phyloP scores from a whole-genome alignment of 2,797 vertebrate genomes.

The Cyprinella venusta region DNA sequence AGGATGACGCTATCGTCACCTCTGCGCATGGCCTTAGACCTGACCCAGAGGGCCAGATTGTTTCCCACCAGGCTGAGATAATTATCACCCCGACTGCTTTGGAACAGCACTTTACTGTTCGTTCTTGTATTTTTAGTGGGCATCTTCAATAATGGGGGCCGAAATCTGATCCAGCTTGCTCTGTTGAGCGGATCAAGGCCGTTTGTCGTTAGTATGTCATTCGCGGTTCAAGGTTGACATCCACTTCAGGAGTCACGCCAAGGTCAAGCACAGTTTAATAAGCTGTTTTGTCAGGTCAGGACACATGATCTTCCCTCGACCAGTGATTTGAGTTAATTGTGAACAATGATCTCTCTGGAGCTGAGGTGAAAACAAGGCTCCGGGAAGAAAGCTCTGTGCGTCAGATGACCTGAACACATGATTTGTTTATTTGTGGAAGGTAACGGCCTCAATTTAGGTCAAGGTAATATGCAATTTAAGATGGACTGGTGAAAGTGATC shows the following conservation, averaged over 20 bases:
- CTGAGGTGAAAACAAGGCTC: slow-evolving; percentile 10
- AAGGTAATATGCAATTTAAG: not conserved
- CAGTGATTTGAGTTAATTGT: slow-evolving; percentile 49
- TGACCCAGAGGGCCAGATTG: slow-evolving; percentile 41
- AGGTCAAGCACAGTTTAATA: slow-evolving; percentile 59
- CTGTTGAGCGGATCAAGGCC: slow-evolving; percentile 56
- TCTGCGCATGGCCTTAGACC: not conserved
- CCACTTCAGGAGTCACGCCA: slow-evolving; percentile 54
- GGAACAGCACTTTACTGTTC: slow-evolving; percentile 49
- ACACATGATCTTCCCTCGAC: slow-evolving; percentile 43
- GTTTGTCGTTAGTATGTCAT: slow-evolving; percentile 50
- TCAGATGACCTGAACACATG: not conserved
- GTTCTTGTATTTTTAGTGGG: slow-evolving; percentile 60
- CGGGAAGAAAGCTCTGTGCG: slow-evolving; percentile 15
- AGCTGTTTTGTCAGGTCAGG: slow-evolving; percentile 51
- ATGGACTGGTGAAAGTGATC: not conserved
- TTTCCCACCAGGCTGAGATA: slow-evolving; percentile 47
- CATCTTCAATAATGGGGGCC: slow-evolving; percentile 49
- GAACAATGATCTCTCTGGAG: slow-evolving; percentile 22
- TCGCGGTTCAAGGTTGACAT: slow-evolving; percentile 64
- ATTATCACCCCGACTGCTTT: slow-evolving; percentile 52
- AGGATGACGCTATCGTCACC: slow-evolving; percentile 20
- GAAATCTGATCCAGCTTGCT: slow-evolving; percentile 59
- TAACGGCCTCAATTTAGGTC: not conserved
- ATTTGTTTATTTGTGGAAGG: slow-evolving; percentile 24